These are phyloP conservation scores for Eurytoma californica DNA, from an alignment of 2,888 invertebrate species.

Conservation along the genomic window DNA sequence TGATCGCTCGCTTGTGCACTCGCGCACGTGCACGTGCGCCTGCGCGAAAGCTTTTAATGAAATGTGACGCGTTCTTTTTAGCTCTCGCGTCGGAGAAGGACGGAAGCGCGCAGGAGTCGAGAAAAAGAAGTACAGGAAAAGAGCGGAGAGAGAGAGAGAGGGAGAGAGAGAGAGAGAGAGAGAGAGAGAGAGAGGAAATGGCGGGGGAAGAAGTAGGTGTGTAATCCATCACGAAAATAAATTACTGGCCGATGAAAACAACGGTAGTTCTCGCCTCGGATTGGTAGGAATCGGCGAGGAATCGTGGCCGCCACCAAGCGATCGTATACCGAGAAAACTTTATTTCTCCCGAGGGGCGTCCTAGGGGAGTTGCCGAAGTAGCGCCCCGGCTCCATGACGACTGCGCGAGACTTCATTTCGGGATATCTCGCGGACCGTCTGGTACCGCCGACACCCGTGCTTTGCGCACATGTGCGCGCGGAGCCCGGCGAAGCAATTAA, in stretches of 20 bases:
- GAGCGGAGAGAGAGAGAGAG: background rate
- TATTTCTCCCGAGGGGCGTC: constrained; percentile 52
- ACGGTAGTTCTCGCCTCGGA: constrained; percentile 56
- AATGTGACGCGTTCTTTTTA: constrained; percentile 55
- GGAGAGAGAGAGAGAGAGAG: background rate
- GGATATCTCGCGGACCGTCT: background rate
- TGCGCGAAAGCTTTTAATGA: constrained; percentile 48
- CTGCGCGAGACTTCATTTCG: constrained; percentile 37
- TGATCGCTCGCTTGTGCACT: background rate
- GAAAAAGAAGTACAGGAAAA: constrained; percentile 1
- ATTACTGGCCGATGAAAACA: constrained; percentile 55
- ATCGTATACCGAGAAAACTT: constrained; percentile 47
- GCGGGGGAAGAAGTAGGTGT: constrained; percentile 39
- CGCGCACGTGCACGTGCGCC: constrained; percentile 12
- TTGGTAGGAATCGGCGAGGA: constrained; percentile 46
- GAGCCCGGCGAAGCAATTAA: constrained; percentile 42
- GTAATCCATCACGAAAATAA: constrained; percentile 56
- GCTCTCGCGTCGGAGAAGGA: background rate
- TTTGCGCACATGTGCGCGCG: constrained; percentile 19
- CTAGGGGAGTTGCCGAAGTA: constrained; percentile 5
- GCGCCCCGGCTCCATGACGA: background rate
- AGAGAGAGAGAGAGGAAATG: background rate
- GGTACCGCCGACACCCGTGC: background rate
- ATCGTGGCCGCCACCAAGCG: constrained; percentile 11
- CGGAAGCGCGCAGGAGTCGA: background rate